A percentile compares a stretch with the other conserved stretches of the same genome.
phyloP scores from a whole-genome alignment of 2,797 vertebrate genomes.

The Cirrhinus mrigala region DNA sequence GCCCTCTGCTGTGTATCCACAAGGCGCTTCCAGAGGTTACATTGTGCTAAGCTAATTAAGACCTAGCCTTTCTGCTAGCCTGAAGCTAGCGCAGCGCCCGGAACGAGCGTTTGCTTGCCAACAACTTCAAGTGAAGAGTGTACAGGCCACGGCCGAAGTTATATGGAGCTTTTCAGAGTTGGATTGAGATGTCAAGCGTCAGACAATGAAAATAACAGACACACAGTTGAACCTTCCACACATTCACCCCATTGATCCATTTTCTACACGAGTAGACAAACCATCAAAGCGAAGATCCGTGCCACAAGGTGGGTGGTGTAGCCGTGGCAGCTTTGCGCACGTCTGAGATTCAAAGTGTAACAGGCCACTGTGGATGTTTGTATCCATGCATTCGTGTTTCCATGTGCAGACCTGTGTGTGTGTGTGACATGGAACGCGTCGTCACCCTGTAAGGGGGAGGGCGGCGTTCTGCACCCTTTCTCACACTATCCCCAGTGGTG shows the following conservation, averaged over 20 bases:
- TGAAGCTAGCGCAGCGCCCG: background rate
- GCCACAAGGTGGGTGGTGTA: conserved; percentile 71
- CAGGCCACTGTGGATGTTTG: conserved; percentile 18
- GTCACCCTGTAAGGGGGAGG: conserved; percentile 1
- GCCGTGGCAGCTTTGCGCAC: background rate
- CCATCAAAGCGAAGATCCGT: conserved; percentile 79
- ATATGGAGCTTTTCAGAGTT: conserved; percentile 23
- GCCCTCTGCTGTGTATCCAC: conserved; percentile 40
- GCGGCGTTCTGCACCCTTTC: conserved; percentile 37
- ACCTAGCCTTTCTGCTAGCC: conserved; percentile 26
- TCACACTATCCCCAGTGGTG: conserved; percentile 51
- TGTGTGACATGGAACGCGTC: background rate
- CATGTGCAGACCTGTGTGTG: conserved; percentile 39
- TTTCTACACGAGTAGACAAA: conserved; percentile 78
- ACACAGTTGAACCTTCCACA: conserved; percentile 60
- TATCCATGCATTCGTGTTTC: conserved; percentile 19
- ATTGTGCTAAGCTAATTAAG: conserved; percentile 48
- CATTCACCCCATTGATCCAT: conserved; percentile 82
- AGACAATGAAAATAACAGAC: conserved; percentile 38
- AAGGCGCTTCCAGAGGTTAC: conserved; percentile 25
- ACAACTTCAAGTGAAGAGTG: conserved; percentile 8
- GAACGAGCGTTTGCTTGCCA: background rate
- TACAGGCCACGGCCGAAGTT: conserved; percentile 20
- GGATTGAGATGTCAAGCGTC: conserved; percentile 9
- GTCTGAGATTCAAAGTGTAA: conserved; percentile 19